A percentile compares a stretch with the other conserved stretches of the same genome.
These are phyloP conservation scores for Bradypodion ventrale DNA, from an alignment of 2,797 vertebrate genomes.

Conservation along the genomic window DNA sequence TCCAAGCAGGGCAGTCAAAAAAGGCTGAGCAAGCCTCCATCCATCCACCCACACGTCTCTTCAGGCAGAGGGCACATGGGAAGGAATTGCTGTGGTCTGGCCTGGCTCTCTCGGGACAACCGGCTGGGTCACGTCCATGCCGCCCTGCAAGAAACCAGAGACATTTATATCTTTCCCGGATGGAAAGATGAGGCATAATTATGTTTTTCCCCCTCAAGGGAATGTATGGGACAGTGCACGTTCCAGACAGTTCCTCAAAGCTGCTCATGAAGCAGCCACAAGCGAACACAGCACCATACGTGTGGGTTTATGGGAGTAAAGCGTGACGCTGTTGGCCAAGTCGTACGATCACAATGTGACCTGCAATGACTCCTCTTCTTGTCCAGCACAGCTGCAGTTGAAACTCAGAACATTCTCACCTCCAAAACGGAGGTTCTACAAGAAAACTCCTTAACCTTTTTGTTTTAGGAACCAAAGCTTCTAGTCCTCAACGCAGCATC, in stretches of 20 bases:
- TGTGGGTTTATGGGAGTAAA: neutral
- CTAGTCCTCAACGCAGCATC: neutral
- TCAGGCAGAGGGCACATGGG: conserved; percentile 9
- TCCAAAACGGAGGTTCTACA: neutral
- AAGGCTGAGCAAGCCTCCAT: conserved; percentile 48
- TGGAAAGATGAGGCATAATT: neutral
- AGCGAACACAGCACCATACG: neutral
- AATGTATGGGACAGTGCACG: neutral
- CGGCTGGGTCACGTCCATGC: conserved; percentile 30
- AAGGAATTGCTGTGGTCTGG: conserved; percentile 33
- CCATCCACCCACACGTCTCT: conserved; percentile 23
- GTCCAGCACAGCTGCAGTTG: neutral
- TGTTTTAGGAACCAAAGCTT: neutral
- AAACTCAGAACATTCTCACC: neutral
- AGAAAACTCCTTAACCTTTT: neutral
- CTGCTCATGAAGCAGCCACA: conserved; percentile 1
- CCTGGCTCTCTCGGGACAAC: conserved; percentile 29
- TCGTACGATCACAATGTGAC: too few relatives aligned
- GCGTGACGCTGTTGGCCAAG: neutral
- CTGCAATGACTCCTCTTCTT: neutral
- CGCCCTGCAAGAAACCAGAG: neutral
- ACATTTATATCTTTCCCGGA: neutral
- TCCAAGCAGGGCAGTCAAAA: conserved; percentile 39
- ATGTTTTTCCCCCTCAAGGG: neutral
- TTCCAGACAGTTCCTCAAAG: neutral